Evolutionary conservation across 2,797 vertebrate species (phyloP).

Genomic region (Poecilia velifera): DNA sequence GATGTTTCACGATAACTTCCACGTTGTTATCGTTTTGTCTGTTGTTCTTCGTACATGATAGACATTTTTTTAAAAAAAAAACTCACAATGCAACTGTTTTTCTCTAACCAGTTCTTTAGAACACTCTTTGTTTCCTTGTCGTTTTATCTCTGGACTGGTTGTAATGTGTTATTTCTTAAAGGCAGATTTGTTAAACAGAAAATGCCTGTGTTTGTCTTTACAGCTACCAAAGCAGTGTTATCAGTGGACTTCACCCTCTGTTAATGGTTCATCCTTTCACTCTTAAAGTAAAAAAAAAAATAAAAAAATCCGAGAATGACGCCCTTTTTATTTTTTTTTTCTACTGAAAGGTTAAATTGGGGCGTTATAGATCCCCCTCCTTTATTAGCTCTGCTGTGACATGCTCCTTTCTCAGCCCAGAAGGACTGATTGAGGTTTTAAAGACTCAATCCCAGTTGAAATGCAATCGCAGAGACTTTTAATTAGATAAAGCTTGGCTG

Average conservation of each 20-base stretch:
- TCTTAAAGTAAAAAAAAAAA: conserved; percentile 20
- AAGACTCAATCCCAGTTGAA: conserved; percentile 75
- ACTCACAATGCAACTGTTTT: neutral
- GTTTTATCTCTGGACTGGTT: neutral
- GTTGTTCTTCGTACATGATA: neutral
- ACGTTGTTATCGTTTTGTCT: neutral
- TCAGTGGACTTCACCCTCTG: conserved; percentile 38
- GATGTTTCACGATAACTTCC: neutral
- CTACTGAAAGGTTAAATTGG: conserved; percentile 60
- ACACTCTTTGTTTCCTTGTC: neutral
- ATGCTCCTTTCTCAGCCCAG: conserved; percentile 26
- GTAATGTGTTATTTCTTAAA: neutral
- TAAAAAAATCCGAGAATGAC: conserved; percentile 50
- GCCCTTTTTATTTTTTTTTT: conserved; percentile 25
- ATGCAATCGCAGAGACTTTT: conserved; percentile 77
- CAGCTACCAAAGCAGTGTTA: conserved; percentile 15
- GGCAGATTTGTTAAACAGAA: neutral
- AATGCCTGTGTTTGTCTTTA: neutral
- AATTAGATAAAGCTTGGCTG: conserved; percentile 81
- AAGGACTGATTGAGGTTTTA: conserved; percentile 74
- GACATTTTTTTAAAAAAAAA: neutral
- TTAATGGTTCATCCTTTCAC: conserved; percentile 25
- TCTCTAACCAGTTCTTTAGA: neutral
- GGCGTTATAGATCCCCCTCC: conserved; percentile 66
- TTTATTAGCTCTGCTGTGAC: conserved; percentile 65